Percentiles rank a stretch among this genome's conserved stretches.
These are phyloP conservation scores for Parascotia fuliginaria DNA, from an alignment of 2,888 invertebrate species.

Conservation along the genomic window DNA sequence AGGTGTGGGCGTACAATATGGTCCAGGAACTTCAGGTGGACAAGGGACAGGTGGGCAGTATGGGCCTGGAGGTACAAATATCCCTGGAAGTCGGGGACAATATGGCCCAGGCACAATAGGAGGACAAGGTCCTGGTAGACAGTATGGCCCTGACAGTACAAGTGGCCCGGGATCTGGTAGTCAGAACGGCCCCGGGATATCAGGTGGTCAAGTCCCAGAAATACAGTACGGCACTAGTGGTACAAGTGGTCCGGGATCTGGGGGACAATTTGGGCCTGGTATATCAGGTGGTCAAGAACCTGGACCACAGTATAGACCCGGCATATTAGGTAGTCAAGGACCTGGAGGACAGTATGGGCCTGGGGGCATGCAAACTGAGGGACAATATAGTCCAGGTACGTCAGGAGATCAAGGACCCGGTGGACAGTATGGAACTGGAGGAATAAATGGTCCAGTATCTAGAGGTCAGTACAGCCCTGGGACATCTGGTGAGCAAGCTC, in stretches of 20 bases:
- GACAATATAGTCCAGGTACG: conserved; percentile 1
- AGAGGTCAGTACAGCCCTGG: conserved; percentile 19
- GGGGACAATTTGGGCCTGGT: background rate
- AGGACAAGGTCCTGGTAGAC: conserved; percentile 18
- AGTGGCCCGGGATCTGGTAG: conserved; percentile 19
- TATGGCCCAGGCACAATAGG: conserved; percentile 13
- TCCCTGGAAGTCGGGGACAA: conserved; percentile 8
- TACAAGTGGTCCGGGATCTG: background rate
- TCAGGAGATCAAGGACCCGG: conserved; percentile 4
- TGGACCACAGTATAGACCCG: background rate
- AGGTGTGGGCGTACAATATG: conserved; percentile 12
- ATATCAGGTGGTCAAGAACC: background rate
- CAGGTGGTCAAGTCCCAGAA: background rate
- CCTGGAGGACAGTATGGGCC: conserved; percentile 14
- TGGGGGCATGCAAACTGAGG: conserved; percentile 5
- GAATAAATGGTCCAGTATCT: conserved; percentile 9
- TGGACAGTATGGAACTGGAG: conserved; percentile 6
- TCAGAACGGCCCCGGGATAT: conserved; percentile 8
- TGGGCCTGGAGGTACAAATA: conserved; percentile 7
- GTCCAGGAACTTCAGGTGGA: conserved; percentile 1
- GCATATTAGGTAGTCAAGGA: background rate
- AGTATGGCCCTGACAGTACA: conserved; percentile 19
- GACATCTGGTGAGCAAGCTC: conserved; percentile 9
- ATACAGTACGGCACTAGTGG: conserved; percentile 5
- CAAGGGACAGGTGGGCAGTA: conserved; percentile 20